phyloP scores from a whole-genome alignment of 2,797 vertebrate species.

The Acridotheres tristis region DNA sequence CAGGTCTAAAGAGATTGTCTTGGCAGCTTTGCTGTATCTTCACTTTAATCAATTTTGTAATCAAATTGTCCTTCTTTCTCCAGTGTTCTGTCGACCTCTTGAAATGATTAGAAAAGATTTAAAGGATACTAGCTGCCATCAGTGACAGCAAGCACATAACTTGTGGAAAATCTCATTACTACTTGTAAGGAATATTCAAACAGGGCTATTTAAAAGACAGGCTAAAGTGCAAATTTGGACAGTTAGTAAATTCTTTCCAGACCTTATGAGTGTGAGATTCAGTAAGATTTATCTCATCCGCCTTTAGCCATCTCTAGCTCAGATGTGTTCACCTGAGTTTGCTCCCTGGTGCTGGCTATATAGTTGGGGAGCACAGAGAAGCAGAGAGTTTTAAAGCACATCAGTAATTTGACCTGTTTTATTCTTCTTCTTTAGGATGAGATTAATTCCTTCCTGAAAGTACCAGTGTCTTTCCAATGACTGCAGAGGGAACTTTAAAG shows the following conservation, averaged over 20 bases:
- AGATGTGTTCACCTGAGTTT: not conserved
- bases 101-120: slow-evolving; percentile 45
- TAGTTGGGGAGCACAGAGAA: fast-evolving
- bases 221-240: not conserved
- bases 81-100: not conserved
- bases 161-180: slow-evolving; percentile 12
- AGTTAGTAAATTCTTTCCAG: not conserved
- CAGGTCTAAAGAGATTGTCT: not conserved
- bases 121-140: not conserved
- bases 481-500: not conserved
- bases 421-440: not conserved
- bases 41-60: slow-evolving; percentile 34
- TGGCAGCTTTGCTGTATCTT: slow-evolving; percentile 25
- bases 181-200: not conserved
- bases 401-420: not conserved
- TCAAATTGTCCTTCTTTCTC: slow-evolving; percentile 2
- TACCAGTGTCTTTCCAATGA: not conserved
- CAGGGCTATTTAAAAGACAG: not conserved
- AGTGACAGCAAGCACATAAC: not conserved
- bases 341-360: not conserved
- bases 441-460: not conserved
- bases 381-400: not conserved
- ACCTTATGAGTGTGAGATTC: not conserved
- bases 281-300: not conserved
- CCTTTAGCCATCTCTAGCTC: not conserved